Evolutionary conservation across 2,797 vertebrate species (phyloP), one percentile per base, ranked within the genome.

Genomic region (Channa striata): DNA sequence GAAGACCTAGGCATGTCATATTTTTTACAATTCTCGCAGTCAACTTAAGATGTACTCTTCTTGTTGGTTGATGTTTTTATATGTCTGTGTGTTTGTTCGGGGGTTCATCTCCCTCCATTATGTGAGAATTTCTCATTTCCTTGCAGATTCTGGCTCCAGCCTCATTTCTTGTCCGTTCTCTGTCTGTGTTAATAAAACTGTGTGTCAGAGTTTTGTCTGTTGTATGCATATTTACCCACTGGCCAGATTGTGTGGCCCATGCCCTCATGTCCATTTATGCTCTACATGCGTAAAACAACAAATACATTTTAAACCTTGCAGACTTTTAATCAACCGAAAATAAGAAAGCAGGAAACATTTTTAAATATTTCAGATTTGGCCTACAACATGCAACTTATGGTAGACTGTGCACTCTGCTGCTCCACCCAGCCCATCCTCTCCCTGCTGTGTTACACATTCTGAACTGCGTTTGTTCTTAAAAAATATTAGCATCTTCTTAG

Each of bases 21-120:
- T 8, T 34, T 59, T 79, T 52, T 60, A 59, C 23, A 66, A 67
- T 49, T 54, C n/a, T 49, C 59, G 21, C 23, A 23, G 25, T 36
- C 11, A 60, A 48, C 40, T 47, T 50, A 34, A 62, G 34, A 49
- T 16, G 8, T 21, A 44, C 20, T 40, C 19, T 11, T 16, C 20
- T 16, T 59, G 21, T 17, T 7, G 16, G 11, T n/a, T 1, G 30
- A 33, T 59, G 39, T 51, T 20, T 59, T 8, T 34, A 11, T 34
- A 11, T 44, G n/a, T 50, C n/a, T 16, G 12, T 19, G 1, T 39
- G 30, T 30, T 30, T 19, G 10, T 47, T 4, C 30, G 47, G 33
- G 34, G 23, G 2, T 48, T 23, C 25, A 34, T 50, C 19, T 56
- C 40, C 40, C 12, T 59, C 12, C 40, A 17, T 16, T 54, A 12